Conservation (phyloP, 2,113 vertebrate species). For the Jacana jacana region DNA sequence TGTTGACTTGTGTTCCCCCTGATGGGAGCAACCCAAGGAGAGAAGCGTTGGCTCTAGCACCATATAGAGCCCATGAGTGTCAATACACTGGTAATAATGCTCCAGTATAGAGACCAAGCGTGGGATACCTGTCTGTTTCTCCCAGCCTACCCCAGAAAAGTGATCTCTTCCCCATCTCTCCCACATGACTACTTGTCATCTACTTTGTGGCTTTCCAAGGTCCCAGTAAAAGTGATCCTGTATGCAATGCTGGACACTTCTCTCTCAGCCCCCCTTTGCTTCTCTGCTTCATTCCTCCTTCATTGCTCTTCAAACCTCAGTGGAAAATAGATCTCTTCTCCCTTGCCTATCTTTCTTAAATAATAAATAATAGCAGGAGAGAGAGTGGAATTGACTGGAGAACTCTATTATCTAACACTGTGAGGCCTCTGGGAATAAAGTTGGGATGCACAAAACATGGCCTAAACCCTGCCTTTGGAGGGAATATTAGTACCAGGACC, state of each 20-base stretch:
- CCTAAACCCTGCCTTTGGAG: neutral
- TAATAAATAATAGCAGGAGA: slow-evolving; percentile 33
- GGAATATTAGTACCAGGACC: neutral
- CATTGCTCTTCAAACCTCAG: neutral
- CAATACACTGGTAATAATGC: neutral
- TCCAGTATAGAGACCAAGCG: neutral
- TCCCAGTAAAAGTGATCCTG: neutral
- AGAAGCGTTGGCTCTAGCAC: neutral
- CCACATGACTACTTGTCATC: neutral
- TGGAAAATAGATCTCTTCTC: slow-evolving; percentile 33
- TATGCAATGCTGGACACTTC: neutral
- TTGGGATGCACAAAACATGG: neutral
- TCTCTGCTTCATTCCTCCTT: neutral
- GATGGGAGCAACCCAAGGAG: neutral
- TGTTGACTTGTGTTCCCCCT: neutral
- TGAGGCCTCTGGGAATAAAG: neutral
- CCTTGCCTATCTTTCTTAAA: slow-evolving; percentile 28
- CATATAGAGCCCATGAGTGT: neutral
- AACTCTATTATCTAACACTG: slow-evolving; percentile 9
- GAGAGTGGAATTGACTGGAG: neutral
- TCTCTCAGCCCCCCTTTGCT: neutral
- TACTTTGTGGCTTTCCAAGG: neutral
- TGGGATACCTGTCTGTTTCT: neutral
- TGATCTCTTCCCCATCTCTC: neutral
- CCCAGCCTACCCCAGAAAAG: neutral